Conservation (phyloP, 2,113 vertebrate species). For the Sapajus apella region DNA sequence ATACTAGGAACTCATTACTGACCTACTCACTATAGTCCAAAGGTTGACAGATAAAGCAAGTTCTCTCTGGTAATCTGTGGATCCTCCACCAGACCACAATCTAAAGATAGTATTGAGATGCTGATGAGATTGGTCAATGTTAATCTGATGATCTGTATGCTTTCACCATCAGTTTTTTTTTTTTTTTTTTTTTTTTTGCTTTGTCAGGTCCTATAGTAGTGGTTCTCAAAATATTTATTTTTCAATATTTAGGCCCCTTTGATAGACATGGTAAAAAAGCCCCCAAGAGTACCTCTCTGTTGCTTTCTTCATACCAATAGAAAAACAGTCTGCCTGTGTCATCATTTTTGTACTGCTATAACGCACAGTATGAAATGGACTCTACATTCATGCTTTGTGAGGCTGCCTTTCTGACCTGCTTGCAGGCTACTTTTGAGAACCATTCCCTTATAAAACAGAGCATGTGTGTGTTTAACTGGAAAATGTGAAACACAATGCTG, state of each 20-base stretch:
- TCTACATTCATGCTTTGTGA: neutral
- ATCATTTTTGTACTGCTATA: neutral
- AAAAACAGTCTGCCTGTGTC: neutral
- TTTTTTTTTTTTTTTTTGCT: neutral
- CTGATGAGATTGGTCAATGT: neutral
- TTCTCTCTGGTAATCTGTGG: neutral
- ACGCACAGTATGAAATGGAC: neutral
- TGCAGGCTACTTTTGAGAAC: neutral
- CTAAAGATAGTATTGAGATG: neutral
- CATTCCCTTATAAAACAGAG: neutral
- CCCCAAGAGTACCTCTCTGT: neutral
- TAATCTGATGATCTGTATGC: neutral
- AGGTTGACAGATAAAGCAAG: neutral
- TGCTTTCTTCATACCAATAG: neutral
- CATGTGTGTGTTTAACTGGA: neutral
- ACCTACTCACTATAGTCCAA: neutral
- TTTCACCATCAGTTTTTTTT: neutral
- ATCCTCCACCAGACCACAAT: neutral
- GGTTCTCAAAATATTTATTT: neutral
- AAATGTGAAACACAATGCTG: neutral
- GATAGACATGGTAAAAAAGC: neutral
- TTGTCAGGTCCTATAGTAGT: neutral
- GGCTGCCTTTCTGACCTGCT: neutral
- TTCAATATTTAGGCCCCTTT: neutral
- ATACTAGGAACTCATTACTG: neutral